These are phyloP conservation scores for Rosalia funebris DNA, from an alignment of 2,888 invertebrate genomes.

Conservation along the genomic window DNA sequence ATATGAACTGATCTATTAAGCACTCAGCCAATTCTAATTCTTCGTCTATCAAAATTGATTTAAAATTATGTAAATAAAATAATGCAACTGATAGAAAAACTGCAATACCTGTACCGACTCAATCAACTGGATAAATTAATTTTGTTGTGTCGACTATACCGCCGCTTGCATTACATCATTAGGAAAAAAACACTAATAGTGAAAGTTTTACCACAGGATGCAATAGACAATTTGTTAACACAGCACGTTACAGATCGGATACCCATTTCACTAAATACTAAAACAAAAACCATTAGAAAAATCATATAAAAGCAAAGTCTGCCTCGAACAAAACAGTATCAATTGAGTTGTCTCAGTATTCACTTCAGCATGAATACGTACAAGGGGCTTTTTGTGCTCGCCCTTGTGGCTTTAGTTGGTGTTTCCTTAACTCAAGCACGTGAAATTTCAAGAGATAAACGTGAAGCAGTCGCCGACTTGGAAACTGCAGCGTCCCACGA, in stretches of 20 bases:
- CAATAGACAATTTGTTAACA: conserved; percentile 58
- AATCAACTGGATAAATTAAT: conserved; percentile 37
- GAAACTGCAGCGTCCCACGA: conserved; percentile 68
- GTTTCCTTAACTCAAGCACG: conserved; percentile 65
- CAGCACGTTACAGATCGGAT: conserved; percentile 52
- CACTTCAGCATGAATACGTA: conserved; percentile 61
- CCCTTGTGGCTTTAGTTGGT: conserved; percentile 66
- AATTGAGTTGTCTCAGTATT: conserved; percentile 43
- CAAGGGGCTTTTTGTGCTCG: conserved; percentile 79
- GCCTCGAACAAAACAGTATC: conserved; percentile 49
- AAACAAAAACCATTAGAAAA: conserved; percentile 49
- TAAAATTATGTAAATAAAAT: conserved; percentile 38
- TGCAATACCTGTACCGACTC: conserved; percentile 21
- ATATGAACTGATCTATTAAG: conserved; percentile 15
- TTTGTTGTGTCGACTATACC: conserved; percentile 34
- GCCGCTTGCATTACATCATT: conserved; percentile 50
- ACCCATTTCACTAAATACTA: conserved; percentile 52
- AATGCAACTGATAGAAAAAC: conserved; percentile 38
- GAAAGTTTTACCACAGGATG: conserved; percentile 60
- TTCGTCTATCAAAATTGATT: conserved; percentile 24
- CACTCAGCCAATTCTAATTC: conserved; percentile 18
- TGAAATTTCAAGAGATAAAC: conserved; percentile 65
- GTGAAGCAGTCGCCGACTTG: conserved; percentile 65
- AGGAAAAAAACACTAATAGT: conserved; percentile 46
- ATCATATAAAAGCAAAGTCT: conserved; percentile 53